Evolutionary conservation across 2,113 vertebrate species (phyloP).

Genomic region (Tautogolabrus adspersus): DNA sequence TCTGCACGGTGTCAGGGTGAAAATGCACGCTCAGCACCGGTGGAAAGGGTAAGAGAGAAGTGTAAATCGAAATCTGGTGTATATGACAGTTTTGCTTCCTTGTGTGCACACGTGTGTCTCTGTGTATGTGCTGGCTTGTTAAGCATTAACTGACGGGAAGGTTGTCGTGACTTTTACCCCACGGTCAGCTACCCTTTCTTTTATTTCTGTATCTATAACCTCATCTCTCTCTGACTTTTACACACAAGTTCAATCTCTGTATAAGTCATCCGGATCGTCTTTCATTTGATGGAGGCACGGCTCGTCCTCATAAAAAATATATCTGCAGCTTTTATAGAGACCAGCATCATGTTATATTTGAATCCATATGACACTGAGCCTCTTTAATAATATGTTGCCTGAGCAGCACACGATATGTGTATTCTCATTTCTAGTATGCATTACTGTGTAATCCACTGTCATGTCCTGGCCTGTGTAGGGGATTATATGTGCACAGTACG

Average conservation of each 20-base stretch:
- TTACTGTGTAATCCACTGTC: conserved; percentile 28
- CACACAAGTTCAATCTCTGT: conserved; percentile 38
- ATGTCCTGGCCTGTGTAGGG: conserved; percentile 14
- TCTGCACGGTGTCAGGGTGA: conserved; percentile 12
- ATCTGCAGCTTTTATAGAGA: conserved; percentile 44
- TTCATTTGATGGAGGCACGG: conserved; percentile 37
- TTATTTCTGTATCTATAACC: conserved; percentile 13
- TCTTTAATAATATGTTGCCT: conserved; percentile 22
- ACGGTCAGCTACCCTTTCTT: conserved; percentile 8
- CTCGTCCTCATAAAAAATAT: conserved; percentile 29
- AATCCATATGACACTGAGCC: conserved; percentile 20
- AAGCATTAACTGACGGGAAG: conserved; percentile 50
- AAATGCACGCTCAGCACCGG: conserved; percentile 38
- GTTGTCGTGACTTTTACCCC: conserved; percentile 27
- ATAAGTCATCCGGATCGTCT: conserved; percentile 39
- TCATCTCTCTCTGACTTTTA: conserved; percentile 2
- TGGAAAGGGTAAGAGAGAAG: conserved; percentile 29
- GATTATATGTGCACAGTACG: conserved; percentile 14
- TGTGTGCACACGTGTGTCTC: conserved; percentile 5
- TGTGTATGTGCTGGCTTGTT: conserved; percentile 38
- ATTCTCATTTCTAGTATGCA: conserved; percentile 16
- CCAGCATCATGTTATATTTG: conserved; percentile 32
- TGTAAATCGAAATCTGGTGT: conserved; percentile 21
- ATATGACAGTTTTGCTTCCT: conserved; percentile 46
- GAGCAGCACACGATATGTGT: conserved; percentile 12